Conservation (phyloP, 2,888 invertebrate genomes). For the Orthosia gracilis region DNA sequence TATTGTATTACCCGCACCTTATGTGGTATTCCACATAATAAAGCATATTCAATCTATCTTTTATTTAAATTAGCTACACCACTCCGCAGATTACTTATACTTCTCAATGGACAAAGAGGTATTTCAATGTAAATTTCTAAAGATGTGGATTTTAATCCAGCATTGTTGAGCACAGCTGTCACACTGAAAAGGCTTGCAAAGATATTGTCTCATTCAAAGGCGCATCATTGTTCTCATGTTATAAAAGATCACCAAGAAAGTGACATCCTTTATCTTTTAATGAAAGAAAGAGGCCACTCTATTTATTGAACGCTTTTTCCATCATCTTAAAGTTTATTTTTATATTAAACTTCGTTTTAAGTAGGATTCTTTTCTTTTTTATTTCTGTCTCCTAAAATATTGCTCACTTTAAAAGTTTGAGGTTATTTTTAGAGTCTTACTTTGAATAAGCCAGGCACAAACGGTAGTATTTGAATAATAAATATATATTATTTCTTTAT, state of each 20-base stretch:
- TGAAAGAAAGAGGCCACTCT: constrained; percentile 9
- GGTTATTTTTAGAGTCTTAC: background rate
- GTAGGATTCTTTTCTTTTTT: background rate
- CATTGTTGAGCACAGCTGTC: constrained; percentile 43
- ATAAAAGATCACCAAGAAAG: constrained; percentile 45
- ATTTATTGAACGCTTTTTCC: constrained; percentile 31
- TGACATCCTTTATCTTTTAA: constrained; percentile 36
- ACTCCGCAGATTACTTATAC: constrained; percentile 1
- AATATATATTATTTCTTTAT: too few relatives aligned
- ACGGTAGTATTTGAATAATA: too few relatives aligned
- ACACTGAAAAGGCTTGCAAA: constrained; percentile 55
- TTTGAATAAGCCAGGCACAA: background rate
- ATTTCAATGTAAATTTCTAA: constrained; percentile 50
- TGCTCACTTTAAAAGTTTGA: background rate
- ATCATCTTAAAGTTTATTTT: background rate
- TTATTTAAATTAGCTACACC: background rate
- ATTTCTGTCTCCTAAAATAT: background rate
- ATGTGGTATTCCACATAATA: too few relatives aligned
- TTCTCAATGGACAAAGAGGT: constrained; percentile 29
- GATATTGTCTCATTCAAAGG: constrained; percentile 55
- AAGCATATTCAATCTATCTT: too few relatives aligned
- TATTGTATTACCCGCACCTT: too few relatives aligned
- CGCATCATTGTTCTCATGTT: constrained; percentile 49
- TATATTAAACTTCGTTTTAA: background rate
- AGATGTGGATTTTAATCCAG: constrained; percentile 50